Conservation (phyloP, 2,888 invertebrate species). For the Trimorus sp. region DNA sequence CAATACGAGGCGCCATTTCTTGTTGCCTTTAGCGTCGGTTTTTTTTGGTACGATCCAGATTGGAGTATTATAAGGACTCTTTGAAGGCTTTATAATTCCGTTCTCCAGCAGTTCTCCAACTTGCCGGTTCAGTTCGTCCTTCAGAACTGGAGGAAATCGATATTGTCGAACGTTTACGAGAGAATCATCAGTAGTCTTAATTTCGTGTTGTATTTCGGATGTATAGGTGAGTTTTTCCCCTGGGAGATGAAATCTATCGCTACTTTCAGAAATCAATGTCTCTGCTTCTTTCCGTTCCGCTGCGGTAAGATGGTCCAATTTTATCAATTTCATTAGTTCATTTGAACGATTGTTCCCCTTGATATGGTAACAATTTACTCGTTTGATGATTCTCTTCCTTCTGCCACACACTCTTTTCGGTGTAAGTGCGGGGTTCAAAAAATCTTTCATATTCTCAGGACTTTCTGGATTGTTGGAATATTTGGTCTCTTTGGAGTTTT, state of each 20-base stretch:
- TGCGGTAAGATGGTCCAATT: neutral
- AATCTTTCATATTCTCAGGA: neutral
- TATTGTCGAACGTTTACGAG: neutral
- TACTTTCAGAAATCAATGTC: neutral
- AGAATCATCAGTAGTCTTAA: neutral
- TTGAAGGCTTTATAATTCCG: neutral
- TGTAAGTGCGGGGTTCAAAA: too few species aligned
- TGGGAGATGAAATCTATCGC: neutral
- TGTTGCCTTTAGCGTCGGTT: neutral
- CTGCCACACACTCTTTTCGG: neutral
- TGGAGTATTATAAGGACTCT: neutral
- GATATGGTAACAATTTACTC: neutral
- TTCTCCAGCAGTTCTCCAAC: neutral
- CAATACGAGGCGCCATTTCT: neutral
- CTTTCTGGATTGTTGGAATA: too few species aligned
- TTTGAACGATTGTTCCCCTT: neutral
- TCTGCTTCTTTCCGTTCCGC: neutral
- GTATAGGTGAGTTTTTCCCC: neutral
- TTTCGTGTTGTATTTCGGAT: neutral
- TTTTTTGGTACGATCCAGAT: neutral
- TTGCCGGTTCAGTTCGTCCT: neutral
- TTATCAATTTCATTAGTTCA: neutral
- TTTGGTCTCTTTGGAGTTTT: too few species aligned
- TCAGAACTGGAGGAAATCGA: neutral
- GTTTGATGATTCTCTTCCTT: neutral